A percentile compares a stretch with the other conserved stretches of the same genome.
Evolutionary conservation across 2,888 invertebrate genomes (phyloP).

Genomic region (Oscheius onirici): DNA sequence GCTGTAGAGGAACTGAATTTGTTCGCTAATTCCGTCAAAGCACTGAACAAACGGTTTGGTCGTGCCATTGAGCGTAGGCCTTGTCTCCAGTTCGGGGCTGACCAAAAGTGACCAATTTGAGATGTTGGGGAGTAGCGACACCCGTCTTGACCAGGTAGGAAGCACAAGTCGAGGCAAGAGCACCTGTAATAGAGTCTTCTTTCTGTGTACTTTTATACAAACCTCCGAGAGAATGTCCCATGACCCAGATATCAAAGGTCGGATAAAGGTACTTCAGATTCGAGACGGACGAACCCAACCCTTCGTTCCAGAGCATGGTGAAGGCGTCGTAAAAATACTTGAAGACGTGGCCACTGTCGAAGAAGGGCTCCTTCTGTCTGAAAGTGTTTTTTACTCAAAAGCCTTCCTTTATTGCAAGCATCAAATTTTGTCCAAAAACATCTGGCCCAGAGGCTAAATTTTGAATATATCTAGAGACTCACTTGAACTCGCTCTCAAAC

Average conservation of each 20-base stretch:
- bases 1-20: constrained; percentile 30
- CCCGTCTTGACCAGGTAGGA: constrained; percentile 41
- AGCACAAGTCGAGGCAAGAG: constrained; percentile 53
- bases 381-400: neutral
- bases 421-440: neutral
- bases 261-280: constrained; percentile 41
- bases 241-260: constrained; percentile 43
- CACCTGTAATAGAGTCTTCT: too few species aligned
- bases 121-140: constrained; percentile 35
- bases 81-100: constrained; percentile 57
- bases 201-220: too few species aligned
- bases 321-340: constrained; percentile 54
- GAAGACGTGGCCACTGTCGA: constrained; percentile 46
- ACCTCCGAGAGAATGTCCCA: constrained; percentile 53
- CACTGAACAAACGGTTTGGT: neutral
- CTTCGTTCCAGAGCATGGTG: constrained; percentile 43
- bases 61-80: constrained; percentile 43
- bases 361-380: constrained; percentile 32
- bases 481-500: constrained; percentile 33
- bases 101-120: constrained; percentile 52
- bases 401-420: too few species aligned
- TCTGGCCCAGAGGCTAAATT: neutral
- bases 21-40: neutral
- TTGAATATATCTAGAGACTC: neutral
- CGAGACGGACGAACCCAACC: constrained; percentile 36